Conservation (phyloP, 2,888 invertebrate species). For the Rotaria socialis region DNA sequence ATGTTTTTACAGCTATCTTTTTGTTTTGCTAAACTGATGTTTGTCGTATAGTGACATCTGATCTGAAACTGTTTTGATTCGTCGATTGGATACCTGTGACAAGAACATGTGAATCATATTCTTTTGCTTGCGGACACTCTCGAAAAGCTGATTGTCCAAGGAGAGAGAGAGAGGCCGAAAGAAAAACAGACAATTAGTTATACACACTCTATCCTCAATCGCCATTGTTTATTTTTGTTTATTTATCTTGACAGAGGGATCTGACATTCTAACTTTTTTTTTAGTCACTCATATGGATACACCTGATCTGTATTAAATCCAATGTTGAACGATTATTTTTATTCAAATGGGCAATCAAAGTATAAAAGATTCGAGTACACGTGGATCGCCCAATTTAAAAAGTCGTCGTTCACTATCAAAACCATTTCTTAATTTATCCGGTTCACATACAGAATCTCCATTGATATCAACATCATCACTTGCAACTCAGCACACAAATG, state of each 20-base stretch:
- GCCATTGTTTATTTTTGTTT: constrained; percentile 22
- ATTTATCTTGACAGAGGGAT: background rate
- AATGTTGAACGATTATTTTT: constrained; percentile 9
- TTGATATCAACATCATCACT: background rate
- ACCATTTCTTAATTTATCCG: constrained; percentile 24
- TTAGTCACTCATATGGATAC: background rate
- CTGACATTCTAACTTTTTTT: background rate
- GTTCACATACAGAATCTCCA: constrained; percentile 26
- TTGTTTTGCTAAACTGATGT: no score
- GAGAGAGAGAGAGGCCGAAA: constrained; percentile 11
- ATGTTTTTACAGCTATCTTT: no score
- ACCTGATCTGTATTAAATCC: background rate
- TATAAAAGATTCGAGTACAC: constrained; percentile 9
- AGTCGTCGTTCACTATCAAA: constrained; percentile 32
- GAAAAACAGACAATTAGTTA: constrained; percentile 15
- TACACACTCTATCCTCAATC: background rate
- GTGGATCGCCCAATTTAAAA: constrained; percentile 31
- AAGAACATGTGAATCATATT: constrained; percentile 26
- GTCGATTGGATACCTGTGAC: background rate
- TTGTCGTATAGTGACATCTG: background rate
- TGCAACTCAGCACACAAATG: background rate
- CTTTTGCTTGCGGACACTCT: constrained; percentile 26
- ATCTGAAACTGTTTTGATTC: background rate
- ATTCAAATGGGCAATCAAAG: constrained; percentile 29
- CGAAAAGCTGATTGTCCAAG: constrained; percentile 30